Evolutionary conservation across 2,113 vertebrate species (phyloP).

Genomic region (Spea bombifrons): DNA sequence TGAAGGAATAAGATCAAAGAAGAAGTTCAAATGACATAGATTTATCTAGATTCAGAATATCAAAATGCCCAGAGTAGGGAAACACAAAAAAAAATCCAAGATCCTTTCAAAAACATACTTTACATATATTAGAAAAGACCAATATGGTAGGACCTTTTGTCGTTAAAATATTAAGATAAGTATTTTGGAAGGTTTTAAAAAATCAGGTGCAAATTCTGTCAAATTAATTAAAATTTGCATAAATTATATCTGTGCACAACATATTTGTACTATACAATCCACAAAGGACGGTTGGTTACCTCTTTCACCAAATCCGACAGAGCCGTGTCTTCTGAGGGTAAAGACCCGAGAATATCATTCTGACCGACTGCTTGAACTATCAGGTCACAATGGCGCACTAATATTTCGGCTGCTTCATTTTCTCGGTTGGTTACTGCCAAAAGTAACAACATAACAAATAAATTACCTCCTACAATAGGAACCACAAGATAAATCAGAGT

Average conservation of each 20-base stretch:
- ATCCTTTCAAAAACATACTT: background rate
- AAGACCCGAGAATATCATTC: constrained; percentile 22
- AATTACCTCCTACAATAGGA: background rate
- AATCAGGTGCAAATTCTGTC: too few species aligned
- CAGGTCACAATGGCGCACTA: constrained; percentile 58
- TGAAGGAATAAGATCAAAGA: constrained; percentile 51
- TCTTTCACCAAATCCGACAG: constrained; percentile 57
- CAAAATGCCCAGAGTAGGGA: background rate
- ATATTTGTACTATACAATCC: too few species aligned
- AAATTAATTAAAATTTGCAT: too few species aligned
- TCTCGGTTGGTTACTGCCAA: constrained; percentile 59
- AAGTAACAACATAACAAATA: constrained; percentile 13
- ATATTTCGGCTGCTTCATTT: constrained; percentile 56
- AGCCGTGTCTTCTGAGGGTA: constrained; percentile 42
- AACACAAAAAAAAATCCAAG: background rate
- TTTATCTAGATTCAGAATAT: too few species aligned
- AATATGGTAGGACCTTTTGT: too few species aligned
- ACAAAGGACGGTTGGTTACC: constrained; percentile 48
- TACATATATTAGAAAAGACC: too few species aligned
- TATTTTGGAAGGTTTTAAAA: too few species aligned
- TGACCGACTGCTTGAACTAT: constrained; percentile 58
- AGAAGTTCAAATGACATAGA: constrained; percentile 1
- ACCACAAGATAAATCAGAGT: background rate
- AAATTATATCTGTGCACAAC: too few species aligned
- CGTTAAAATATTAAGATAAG: too few species aligned